phyloP scores from a whole-genome alignment of 2,113 vertebrate species.

The Sturnus vulgaris region DNA sequence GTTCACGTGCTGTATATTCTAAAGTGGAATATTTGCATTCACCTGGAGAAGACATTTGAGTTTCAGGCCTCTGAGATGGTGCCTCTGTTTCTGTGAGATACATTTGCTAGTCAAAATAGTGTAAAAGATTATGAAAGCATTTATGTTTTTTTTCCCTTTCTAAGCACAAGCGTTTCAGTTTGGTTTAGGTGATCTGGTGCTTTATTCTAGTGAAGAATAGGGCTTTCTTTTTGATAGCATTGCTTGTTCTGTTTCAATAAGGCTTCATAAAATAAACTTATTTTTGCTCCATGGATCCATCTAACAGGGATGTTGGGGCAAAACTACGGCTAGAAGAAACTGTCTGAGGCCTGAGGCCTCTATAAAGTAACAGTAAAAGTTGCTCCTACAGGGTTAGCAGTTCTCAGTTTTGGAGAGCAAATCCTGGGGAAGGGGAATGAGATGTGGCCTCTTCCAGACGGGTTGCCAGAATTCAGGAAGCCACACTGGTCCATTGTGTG shows the following conservation, averaged over 20 bases:
- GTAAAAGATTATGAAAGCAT: not conserved
- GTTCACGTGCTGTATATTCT: not conserved
- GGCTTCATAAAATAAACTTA: not conserved
- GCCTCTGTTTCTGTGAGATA: not conserved
- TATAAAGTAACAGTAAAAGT: not conserved
- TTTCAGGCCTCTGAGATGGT: not conserved
- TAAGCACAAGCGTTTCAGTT: not conserved
- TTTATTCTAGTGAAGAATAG: not conserved
- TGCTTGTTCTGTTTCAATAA: not conserved
- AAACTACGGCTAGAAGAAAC: not conserved
- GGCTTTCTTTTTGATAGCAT: not conserved
- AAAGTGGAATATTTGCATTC: not conserved
- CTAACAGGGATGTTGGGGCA: not conserved
- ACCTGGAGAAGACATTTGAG: not conserved
- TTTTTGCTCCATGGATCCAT: not conserved
- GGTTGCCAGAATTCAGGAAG: not conserved
- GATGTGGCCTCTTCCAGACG: not conserved
- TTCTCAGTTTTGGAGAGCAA: not conserved
- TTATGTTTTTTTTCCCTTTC: not conserved
- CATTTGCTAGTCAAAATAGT: not conserved
- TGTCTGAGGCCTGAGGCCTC: not conserved
- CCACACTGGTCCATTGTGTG: not conserved
- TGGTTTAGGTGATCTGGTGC: not conserved
- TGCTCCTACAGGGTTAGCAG: not conserved
- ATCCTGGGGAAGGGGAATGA: not conserved